Evolutionary conservation across 2,888 invertebrate species (phyloP).

Genomic region (Didymodactylos carnosus): DNA sequence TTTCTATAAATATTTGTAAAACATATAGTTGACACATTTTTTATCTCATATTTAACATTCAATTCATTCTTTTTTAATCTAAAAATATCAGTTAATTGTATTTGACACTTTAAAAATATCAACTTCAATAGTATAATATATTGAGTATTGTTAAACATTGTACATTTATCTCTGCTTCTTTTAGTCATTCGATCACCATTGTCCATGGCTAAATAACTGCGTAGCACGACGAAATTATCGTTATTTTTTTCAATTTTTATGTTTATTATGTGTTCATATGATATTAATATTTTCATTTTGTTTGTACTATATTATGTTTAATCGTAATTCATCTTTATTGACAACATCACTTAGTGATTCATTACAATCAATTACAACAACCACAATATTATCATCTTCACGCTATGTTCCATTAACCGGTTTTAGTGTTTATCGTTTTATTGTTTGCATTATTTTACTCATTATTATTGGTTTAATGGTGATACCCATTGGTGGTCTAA

Average conservation of each 20-base stretch:
- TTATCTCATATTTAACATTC: too few species aligned
- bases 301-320: background rate
- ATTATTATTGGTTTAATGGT: constrained; percentile 53
- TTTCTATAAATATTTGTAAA: too few species aligned
- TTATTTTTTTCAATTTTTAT: constrained; percentile 15
- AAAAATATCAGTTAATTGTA: too few species aligned
- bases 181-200: constrained; percentile 14
- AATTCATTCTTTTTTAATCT: too few species aligned
- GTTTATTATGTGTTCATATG: constrained; percentile 8
- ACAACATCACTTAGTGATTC: background rate
- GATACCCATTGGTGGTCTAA: constrained; percentile 87
- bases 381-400: background rate
- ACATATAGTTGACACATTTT: too few species aligned
- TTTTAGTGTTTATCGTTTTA: background rate
- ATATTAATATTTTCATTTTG: background rate
- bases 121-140: too few species aligned
- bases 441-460: constrained; percentile 17
- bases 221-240: constrained; percentile 14
- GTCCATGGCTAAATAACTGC: constrained; percentile 15
- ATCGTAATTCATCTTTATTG: background rate
- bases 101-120: too few species aligned
- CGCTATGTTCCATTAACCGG: background rate
- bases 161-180: too few species aligned
- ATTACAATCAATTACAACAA: background rate
- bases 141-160: too few species aligned